Conservation (phyloP, 2,888 invertebrate genomes). For the Fabriciana adippe region DNA sequence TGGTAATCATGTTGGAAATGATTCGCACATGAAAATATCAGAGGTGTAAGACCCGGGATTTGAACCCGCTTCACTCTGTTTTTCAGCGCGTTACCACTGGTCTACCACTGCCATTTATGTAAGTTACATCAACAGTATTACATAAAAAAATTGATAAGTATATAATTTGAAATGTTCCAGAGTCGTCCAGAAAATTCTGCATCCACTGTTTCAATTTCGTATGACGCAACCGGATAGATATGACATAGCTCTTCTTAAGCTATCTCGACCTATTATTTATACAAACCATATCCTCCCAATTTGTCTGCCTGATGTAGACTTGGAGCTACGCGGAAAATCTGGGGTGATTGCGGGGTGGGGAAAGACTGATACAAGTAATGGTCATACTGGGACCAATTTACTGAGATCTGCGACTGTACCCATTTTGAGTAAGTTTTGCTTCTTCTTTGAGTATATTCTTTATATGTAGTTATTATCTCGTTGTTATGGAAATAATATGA, state of each 20-base stretch:
- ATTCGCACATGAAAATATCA: too few species aligned
- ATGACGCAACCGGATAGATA: conserved; percentile 92
- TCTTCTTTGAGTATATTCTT: neutral
- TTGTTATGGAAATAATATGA: too few species aligned
- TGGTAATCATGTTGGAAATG: too few species aligned
- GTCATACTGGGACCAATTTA: conserved; percentile 90
- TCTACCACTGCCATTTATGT: too few species aligned
- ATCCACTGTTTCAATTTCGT: conserved; percentile 90
- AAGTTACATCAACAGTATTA: too few species aligned
- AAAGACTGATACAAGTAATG: conserved; percentile 87
- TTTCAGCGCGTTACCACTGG: too few species aligned
- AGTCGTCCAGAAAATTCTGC: conserved; percentile 88
- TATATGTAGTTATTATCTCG: too few species aligned
- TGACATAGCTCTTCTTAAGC: conserved; percentile 88
- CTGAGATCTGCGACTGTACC: conserved; percentile 91
- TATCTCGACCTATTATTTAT: conserved; percentile 85
- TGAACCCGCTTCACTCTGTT: too few species aligned
- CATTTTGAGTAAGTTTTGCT: conserved; percentile 84
- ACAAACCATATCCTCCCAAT: conserved; percentile 89
- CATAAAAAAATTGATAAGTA: too few species aligned
- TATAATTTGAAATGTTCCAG: conserved; percentile 51
- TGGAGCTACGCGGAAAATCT: conserved; percentile 64
- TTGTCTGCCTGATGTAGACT: conserved; percentile 84
- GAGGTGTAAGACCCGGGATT: too few species aligned
- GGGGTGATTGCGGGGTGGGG: conserved; percentile 91